phyloP scores from a whole-genome alignment of 2,888 invertebrate genomes.

The Drosophila kambysellisi region DNA sequence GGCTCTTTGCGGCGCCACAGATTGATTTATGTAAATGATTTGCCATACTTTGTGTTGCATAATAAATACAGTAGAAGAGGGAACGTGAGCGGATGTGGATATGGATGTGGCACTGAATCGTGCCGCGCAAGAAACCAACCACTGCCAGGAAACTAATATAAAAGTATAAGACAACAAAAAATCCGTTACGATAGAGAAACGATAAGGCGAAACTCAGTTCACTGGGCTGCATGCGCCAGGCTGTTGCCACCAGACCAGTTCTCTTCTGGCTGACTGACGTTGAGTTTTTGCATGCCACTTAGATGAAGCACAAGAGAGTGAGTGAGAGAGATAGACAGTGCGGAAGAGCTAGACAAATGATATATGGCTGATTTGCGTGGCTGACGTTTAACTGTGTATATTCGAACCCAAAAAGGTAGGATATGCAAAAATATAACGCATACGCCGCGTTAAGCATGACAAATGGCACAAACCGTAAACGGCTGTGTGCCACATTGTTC shows the following conservation, averaged over 20 bases:
- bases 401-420: constrained; percentile 28
- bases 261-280: constrained; percentile 49
- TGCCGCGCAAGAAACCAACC: constrained; percentile 22
- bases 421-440: constrained; percentile 65
- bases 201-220: constrained; percentile 43
- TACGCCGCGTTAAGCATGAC: constrained; percentile 62
- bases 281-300: constrained; percentile 76
- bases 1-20: constrained; percentile 36
- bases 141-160: constrained; percentile 66
- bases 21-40: constrained; percentile 80
- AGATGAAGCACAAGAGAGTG: constrained; percentile 10
- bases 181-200: constrained; percentile 18
- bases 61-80: constrained; percentile 66
- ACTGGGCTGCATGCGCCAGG: constrained; percentile 43
- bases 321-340: constrained; percentile 8
- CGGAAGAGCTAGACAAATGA: constrained; percentile 63
- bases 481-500: constrained; percentile 8
- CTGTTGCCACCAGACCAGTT: constrained; percentile 2
- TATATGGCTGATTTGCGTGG: constrained; percentile 77
- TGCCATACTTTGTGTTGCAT: constrained; percentile 76
- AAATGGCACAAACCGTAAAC: constrained; percentile 47
- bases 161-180: constrained; percentile 43
- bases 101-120: constrained; percentile 33
- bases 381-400: constrained; percentile 29
- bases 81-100: constrained; percentile 23